Percentiles rank a stretch among this genome's conserved stretches.
Conservation (phyloP, 64 coral and sea anemone species). For the Montipora efflorescens region DNA sequence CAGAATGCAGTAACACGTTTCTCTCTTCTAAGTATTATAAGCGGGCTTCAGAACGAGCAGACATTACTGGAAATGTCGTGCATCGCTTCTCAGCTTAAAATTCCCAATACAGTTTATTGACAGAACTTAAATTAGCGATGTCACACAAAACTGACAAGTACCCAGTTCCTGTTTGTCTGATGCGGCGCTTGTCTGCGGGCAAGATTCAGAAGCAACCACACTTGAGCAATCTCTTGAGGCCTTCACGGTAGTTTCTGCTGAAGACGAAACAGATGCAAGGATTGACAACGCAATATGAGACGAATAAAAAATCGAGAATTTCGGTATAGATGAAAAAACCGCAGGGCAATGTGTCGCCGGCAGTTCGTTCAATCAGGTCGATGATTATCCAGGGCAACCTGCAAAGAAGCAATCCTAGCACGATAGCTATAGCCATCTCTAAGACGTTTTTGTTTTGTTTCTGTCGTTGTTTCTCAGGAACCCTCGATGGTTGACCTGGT, state of each 20-base stretch:
- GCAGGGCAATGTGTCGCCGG: background rate
- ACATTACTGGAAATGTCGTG: too few species aligned
- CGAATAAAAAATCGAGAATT: background rate
- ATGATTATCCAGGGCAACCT: background rate
- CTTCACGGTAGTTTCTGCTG: background rate
- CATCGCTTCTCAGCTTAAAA: too few species aligned
- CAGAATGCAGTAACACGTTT: too few species aligned
- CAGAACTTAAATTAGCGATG: too few species aligned
- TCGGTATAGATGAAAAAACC: background rate
- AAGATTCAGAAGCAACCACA: background rate
- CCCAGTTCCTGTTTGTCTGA: too few species aligned
- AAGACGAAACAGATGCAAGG: slow-evolving; percentile 17
- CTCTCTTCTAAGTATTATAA: too few species aligned
- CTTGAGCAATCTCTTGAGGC: background rate
- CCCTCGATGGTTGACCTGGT: background rate
- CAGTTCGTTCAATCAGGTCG: background rate
- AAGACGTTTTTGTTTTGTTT: slow-evolving; percentile 7
- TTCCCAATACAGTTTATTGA: too few species aligned
- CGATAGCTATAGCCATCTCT: slow-evolving; percentile 12
- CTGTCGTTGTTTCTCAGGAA: background rate
- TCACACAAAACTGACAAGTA: too few species aligned
- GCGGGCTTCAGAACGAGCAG: too few species aligned
- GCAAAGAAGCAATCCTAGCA: slow-evolving; percentile 21
- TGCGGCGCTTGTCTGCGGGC: too few species aligned
- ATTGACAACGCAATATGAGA: background rate